Evolutionary conservation across 2,888 invertebrate species (phyloP).

Genomic region (Dolichomitus sp.): DNA sequence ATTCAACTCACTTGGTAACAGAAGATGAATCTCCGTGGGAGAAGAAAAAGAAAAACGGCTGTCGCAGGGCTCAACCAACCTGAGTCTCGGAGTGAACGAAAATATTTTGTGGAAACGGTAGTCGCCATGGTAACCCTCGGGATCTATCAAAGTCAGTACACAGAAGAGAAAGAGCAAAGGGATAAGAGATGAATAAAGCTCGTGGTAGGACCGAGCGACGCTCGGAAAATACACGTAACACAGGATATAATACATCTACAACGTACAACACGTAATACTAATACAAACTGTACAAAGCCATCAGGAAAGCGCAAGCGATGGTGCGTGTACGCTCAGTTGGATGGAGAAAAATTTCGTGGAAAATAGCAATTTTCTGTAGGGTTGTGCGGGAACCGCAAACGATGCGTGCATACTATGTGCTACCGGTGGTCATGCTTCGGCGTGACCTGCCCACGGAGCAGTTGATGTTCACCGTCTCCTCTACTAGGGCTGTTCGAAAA

Average conservation of each 20-base stretch:
- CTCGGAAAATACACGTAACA: not conserved
- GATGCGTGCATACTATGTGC: conserved; percentile 15
- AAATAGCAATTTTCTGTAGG: conserved; percentile 28
- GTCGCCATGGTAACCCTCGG: conserved; percentile 17
- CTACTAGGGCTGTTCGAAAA: conserved; percentile 16
- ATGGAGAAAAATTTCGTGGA: conserved; percentile 38
- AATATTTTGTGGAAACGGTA: conserved; percentile 11
- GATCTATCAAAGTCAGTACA: conserved; percentile 33
- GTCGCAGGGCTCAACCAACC: not conserved
- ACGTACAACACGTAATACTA: not conserved
- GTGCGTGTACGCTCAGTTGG: conserved; percentile 2
- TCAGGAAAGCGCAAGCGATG: conserved; percentile 7
- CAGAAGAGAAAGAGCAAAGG: not conserved
- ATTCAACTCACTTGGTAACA: not conserved
- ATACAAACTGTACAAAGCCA: conserved; percentile 2
- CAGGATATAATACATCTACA: not conserved
- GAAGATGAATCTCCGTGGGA: conserved; percentile 9
- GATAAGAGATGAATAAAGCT: conserved; percentile 12
- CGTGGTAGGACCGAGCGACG: not conserved
- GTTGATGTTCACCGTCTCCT: not conserved
- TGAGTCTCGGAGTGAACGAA: not conserved
- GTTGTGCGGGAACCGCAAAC: conserved; percentile 25
- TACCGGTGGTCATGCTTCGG: not conserved
- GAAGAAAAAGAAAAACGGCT: not conserved
- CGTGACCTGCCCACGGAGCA: conserved; percentile 9